phyloP scores from a whole-genome alignment of 2,113 vertebrate species.

The Sinocyclocheilus rhinocerous region DNA sequence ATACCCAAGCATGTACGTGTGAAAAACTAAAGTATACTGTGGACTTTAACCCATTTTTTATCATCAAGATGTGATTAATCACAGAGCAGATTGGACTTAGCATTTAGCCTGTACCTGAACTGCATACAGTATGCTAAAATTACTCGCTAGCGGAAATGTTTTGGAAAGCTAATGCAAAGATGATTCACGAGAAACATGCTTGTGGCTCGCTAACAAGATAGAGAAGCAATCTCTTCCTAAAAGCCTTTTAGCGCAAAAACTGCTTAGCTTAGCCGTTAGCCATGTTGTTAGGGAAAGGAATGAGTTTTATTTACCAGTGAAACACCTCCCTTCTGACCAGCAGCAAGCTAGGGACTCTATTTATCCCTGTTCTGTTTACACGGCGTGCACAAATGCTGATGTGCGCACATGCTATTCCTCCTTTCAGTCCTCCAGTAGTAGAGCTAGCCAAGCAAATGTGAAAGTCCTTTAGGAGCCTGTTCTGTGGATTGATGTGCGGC shows the following conservation, averaged over 20 bases:
- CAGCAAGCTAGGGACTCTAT: background rate
- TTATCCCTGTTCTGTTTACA: constrained; percentile 27
- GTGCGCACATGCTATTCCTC: constrained; percentile 1
- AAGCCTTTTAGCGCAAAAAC: constrained; percentile 1
- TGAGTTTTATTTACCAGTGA: background rate
- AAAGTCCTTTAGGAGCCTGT: background rate
- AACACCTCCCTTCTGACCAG: background rate
- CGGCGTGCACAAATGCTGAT: constrained; percentile 36
- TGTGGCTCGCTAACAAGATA: constrained; percentile 29
- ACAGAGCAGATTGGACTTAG: background rate
- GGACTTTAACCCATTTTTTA: background rate
- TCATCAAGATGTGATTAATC: background rate
- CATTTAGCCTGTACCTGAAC: constrained; percentile 30
- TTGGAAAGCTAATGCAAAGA: background rate
- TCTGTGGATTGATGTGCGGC: constrained; percentile 4
- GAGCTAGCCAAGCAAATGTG: background rate
- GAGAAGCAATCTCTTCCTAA: background rate
- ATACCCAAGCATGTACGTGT: background rate
- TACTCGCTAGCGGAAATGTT: background rate
- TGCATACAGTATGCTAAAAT: background rate
- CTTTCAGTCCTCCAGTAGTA: background rate
- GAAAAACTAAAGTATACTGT: background rate
- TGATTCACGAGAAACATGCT: background rate
- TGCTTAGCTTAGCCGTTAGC: constrained; percentile 28
- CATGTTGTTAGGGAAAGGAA: background rate